phyloP scores from a whole-genome alignment of 2,888 invertebrate species.

The Rhingia campestris region DNA sequence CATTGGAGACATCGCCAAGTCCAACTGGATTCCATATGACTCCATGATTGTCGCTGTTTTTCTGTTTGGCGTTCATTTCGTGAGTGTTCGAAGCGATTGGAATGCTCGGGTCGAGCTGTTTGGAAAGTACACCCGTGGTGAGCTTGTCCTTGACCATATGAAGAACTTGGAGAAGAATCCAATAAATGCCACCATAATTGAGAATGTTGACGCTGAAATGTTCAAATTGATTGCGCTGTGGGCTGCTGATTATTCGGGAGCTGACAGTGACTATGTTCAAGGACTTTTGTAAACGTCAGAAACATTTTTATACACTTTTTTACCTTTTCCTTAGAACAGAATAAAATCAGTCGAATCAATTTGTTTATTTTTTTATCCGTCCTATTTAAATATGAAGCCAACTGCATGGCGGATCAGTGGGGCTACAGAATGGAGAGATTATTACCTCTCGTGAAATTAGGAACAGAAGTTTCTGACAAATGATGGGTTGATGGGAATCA shows the following conservation, averaged over 20 bases:
- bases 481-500: too few relatives aligned
- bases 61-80: constrained; percentile 81
- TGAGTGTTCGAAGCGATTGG: constrained; percentile 78
- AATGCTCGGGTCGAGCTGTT: constrained; percentile 86
- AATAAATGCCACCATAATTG: constrained; percentile 80
- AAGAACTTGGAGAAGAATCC: constrained; percentile 74
- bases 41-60: constrained; percentile 83
- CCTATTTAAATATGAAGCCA: too few relatives aligned
- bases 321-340: too few relatives aligned
- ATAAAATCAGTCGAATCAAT: too few relatives aligned
- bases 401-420: too few relatives aligned
- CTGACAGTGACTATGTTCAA: constrained; percentile 18
- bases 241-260: constrained; percentile 78
- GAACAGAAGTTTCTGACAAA: too few relatives aligned
- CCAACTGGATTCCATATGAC: constrained; percentile 83
- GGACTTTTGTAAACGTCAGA: constrained; percentile 10
- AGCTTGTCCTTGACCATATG: constrained; percentile 86
- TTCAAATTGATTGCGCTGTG: constrained; percentile 83
- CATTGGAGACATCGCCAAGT: constrained; percentile 65
- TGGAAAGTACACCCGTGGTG: constrained; percentile 85
- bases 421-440: too few relatives aligned
- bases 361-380: too few relatives aligned
- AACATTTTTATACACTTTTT: too few relatives aligned
- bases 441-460: too few relatives aligned
- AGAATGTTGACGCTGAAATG: constrained; percentile 82